These are phyloP conservation scores for Macroglossus sobrinus DNA, from an alignment of 2,113 vertebrate species.

Conservation along the genomic window DNA sequence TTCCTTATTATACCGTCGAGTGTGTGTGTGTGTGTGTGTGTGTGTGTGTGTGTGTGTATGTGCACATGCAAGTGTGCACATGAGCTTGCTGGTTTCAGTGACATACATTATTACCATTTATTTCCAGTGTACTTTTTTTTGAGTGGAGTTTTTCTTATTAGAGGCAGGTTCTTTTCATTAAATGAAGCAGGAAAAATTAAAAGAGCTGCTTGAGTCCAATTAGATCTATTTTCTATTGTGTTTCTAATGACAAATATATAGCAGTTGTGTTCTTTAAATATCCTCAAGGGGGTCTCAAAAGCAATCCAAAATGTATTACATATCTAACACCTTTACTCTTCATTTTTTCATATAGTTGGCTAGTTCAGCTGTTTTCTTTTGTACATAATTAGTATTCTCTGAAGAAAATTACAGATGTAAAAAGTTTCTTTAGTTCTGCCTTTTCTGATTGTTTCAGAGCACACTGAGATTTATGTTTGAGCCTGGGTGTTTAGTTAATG, in stretches of 20 bases:
- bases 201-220: neutral
- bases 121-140: neutral
- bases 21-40: rapidly evolving
- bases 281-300: neutral
- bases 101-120: neutral
- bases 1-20: neutral
- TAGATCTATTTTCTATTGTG: neutral
- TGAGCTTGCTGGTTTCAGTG: neutral
- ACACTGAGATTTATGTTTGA: neutral
- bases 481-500: neutral
- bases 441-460: neutral
- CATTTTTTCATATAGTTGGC: neutral
- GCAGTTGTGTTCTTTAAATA: neutral
- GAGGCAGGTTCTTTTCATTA: neutral
- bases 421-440: neutral
- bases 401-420: neutral
- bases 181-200: neutral
- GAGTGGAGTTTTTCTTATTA: neutral
- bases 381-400: neutral
- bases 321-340: neutral
- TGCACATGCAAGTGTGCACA: too few species aligned
- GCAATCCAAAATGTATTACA: neutral
- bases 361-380: neutral
- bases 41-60: too few species aligned
- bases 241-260: neutral